Evolutionary conservation across 2,888 invertebrate genomes (phyloP), one percentile per base, ranked within the genome.

Genomic region (Calameuta pallipes): DNA sequence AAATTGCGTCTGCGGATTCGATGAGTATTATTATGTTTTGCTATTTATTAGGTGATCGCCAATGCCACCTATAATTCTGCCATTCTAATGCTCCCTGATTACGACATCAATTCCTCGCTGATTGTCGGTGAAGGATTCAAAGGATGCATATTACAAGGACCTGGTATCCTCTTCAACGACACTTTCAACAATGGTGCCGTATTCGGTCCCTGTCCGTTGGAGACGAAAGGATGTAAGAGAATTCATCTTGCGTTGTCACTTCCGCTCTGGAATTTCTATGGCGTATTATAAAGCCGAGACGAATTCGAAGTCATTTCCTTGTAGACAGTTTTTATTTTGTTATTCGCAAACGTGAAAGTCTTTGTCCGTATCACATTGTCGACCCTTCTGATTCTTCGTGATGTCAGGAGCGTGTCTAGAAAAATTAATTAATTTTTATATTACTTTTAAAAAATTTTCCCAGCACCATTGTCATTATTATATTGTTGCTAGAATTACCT

Each of bases 131-230:
- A 95, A 90, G 94, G 95, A 85, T 97, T 96, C 92, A 94, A 94
- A 87, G 97, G 97, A 82, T 97, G 97, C 91, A 93, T 97, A 81
- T 94, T 95, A 85, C 96, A 97, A 93, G 97, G 97, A 0, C 97
- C 97, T n/a, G 96, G 96, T 82, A 93, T 97, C 70, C 94, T 96
- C 87, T 97, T 97, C 91, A 93, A 93, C 82, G 92, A 94, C 79
- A 93, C 95, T 83, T 93, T 94, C 85, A 93, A 93, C 76, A 93
- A 94, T 84, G 95, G 96, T 88, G 96, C 96, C 2, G 91, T 93
- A 69, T 97, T 97, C 91, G 96, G 96, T 6, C 91, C 93, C 73
- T 97, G 97, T 89, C 96, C 97, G 0, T 93, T 96, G 83, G 94
- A 95, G 31, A 94, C 94, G 9, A 95, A 95, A 85, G 94, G 94